These are phyloP conservation scores for Alca torda DNA, from an alignment of 2,797 vertebrate genomes.

Conservation along the genomic window DNA sequence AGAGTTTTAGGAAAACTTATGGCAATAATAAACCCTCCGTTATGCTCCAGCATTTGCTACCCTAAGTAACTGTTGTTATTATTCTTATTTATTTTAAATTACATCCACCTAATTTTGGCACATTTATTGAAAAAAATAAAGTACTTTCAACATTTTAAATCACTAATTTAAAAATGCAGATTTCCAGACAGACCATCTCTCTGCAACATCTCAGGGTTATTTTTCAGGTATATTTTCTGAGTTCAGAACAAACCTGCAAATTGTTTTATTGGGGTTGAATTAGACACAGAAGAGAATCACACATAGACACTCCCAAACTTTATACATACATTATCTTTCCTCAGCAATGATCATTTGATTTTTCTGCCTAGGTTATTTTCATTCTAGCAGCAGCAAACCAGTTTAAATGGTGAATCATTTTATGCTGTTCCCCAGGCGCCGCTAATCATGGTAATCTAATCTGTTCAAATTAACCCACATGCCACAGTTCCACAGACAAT, in stretches of 20 bases:
- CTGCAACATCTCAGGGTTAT: background rate
- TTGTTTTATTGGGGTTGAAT: background rate
- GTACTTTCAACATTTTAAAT: background rate
- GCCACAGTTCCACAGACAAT: background rate
- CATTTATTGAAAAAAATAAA: background rate
- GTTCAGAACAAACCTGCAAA: background rate
- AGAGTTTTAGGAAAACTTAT: background rate
- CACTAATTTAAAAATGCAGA: background rate
- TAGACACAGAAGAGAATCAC: background rate
- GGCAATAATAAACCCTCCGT: background rate
- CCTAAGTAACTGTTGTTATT: background rate
- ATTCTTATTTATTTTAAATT: background rate
- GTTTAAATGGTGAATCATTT: background rate
- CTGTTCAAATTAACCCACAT: slow-evolving; percentile 22
- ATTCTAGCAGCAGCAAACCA: background rate
- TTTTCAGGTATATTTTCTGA: background rate
- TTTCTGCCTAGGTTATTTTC: background rate
- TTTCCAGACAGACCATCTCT: background rate
- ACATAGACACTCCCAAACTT: background rate
- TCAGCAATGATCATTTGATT: background rate
- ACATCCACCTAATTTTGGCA: background rate
- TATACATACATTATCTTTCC: background rate
- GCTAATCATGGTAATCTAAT: background rate
- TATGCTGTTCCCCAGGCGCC: background rate
- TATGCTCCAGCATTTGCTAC: background rate